These are phyloP conservation scores for Noctua janthe DNA, from an alignment of 2,888 invertebrate genomes.

Conservation along the genomic window DNA sequence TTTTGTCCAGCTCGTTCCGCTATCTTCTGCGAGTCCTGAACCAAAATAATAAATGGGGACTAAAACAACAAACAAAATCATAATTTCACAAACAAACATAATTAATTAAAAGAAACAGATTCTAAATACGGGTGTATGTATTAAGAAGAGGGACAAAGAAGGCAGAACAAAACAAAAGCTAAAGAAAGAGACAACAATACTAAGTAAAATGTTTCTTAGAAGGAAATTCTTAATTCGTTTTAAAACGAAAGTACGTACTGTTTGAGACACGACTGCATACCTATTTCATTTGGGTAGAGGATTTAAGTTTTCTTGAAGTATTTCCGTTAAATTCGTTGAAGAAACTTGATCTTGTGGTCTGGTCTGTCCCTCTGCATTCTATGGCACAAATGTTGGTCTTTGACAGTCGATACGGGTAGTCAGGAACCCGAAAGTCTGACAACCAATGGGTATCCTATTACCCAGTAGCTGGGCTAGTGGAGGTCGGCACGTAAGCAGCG, in stretches of 20 bases:
- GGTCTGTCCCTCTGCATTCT: too few relatives aligned
- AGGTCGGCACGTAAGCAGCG: neutral
- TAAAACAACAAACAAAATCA: neutral
- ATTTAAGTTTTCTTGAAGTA: constrained; percentile 4
- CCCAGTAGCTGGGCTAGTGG: neutral
- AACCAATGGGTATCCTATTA: neutral
- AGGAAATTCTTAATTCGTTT: constrained; percentile 53
- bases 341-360: neutral
- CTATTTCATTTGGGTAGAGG: neutral
- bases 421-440: neutral
- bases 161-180: neutral
- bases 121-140: neutral
- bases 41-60: neutral
- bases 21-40: neutral
- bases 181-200: constrained; percentile 33
- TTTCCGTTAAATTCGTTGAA: neutral
- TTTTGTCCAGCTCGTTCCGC: neutral
- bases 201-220: constrained; percentile 35
- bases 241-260: constrained; percentile 15
- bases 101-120: neutral
- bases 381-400: neutral
- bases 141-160: neutral
- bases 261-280: constrained; percentile 2
- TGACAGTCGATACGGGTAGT: neutral
- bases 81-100: constrained; percentile 1